Percentiles rank a stretch among this genome's conserved stretches.
These are phyloP conservation scores for Sebastes variabilis DNA, from an alignment of 2,797 vertebrate species.

Conservation along the genomic window DNA sequence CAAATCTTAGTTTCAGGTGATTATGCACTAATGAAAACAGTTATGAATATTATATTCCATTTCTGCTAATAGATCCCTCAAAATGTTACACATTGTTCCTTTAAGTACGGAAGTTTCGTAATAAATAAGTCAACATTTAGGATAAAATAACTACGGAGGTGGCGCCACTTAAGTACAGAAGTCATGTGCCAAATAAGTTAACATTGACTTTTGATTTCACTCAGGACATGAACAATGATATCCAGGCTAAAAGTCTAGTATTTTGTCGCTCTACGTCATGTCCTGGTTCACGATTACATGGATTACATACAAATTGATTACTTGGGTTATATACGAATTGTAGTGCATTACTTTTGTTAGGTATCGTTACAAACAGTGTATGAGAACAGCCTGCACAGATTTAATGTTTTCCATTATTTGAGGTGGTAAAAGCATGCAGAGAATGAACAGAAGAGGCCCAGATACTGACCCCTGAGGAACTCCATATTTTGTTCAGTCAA, in stretches of 20 bases:
- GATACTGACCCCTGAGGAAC: neutral
- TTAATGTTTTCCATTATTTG: neutral
- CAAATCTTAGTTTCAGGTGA: too few relatives aligned
- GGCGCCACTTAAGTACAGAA: neutral
- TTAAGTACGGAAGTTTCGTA: neutral
- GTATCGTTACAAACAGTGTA: neutral
- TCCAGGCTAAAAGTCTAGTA: neutral
- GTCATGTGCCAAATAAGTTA: neutral
- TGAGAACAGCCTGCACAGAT: neutral
- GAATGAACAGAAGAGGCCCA: neutral
- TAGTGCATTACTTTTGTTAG: neutral
- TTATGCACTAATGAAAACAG: too few relatives aligned
- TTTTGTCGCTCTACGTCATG: neutral
- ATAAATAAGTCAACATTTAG: neutral
- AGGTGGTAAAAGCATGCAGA: neutral
- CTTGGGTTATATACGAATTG: neutral
- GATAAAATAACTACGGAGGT: too few relatives aligned
- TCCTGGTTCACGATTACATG: neutral
- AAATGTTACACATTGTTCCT: too few relatives aligned
- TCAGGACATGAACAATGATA: neutral
- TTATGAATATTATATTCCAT: too few relatives aligned
- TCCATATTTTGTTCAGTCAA: neutral
- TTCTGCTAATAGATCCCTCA: too few relatives aligned
- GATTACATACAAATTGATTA: neutral
- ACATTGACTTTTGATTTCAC: neutral